Conservation (phyloP, 2,888 invertebrate species). For the Thereva unica region DNA sequence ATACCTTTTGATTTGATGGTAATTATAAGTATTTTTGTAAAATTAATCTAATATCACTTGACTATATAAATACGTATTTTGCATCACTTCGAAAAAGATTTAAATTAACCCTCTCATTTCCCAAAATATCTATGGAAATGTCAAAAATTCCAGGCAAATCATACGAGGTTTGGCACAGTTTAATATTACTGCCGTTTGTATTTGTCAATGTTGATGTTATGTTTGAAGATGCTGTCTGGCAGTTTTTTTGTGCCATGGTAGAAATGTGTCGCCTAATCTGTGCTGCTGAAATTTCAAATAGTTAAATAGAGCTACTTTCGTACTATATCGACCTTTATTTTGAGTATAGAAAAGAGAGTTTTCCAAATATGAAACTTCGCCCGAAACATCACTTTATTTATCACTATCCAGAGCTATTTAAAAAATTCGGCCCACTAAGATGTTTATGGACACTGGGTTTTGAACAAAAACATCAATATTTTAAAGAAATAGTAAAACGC, state of each 20-base stretch:
- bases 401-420: conserved; percentile 40
- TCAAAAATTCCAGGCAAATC: conserved; percentile 16
- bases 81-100: background rate
- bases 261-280: conserved; percentile 25
- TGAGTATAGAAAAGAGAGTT: conserved; percentile 29
- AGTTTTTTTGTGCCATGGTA: background rate
- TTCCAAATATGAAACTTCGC: conserved; percentile 35
- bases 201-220: background rate
- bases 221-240: conserved; percentile 10
- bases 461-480: conserved; percentile 47
- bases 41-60: conserved; percentile 5
- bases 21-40: conserved; percentile 30
- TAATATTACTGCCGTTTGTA: conserved; percentile 8
- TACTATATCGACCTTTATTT: conserved; percentile 8
- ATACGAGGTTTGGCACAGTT: conserved; percentile 12
- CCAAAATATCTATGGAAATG: background rate
- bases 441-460: conserved; percentile 43
- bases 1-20: conserved; percentile 45
- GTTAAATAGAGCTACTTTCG: background rate
- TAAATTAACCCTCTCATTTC: background rate
- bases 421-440: conserved; percentile 38
- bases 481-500: conserved; percentile 42
- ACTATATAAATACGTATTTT: background rate
- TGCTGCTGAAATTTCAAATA: background rate
- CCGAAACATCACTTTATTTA: conserved; percentile 43